Conservation (phyloP, 64 coral and sea anemone genomes). For the Astreopora myriophthalma region DNA sequence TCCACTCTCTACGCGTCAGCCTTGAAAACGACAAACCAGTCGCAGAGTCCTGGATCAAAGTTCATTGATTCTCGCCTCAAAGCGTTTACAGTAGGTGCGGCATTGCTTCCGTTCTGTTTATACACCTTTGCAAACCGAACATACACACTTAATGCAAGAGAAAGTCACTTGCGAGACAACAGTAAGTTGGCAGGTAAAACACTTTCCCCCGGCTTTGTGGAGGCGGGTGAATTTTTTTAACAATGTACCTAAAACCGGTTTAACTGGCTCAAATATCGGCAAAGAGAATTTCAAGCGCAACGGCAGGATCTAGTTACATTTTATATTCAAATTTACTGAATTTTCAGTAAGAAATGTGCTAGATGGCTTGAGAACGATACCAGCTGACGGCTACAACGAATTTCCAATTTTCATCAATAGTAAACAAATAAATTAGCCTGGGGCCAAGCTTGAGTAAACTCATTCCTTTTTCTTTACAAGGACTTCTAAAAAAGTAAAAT, state of each 20-base stretch:
- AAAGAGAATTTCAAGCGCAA: background rate
- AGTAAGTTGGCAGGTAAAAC: background rate
- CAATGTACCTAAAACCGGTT: background rate
- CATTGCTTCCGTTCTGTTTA: background rate
- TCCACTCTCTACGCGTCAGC: no score
- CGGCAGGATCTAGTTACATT: background rate
- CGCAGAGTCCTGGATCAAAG: no score
- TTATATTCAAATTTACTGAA: background rate
- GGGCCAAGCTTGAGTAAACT: constrained; percentile 14
- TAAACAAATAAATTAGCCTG: background rate
- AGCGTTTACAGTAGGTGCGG: background rate
- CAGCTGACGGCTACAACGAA: background rate
- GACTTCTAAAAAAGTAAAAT: background rate
- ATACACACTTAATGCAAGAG: background rate
- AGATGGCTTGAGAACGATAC: background rate
- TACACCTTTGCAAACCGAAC: background rate
- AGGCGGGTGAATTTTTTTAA: background rate
- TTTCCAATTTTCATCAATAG: background rate
- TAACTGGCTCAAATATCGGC: background rate
- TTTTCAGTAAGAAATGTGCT: background rate
- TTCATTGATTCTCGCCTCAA: background rate
- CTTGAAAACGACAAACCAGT: no score
- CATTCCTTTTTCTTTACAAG: background rate
- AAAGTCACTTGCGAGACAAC: background rate
- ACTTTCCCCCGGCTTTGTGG: background rate